A percentile compares a stretch with the other conserved stretches of the same genome.
Conservation (phyloP, 2,797 vertebrate species). For the Champsocephalus gunnari region DNA sequence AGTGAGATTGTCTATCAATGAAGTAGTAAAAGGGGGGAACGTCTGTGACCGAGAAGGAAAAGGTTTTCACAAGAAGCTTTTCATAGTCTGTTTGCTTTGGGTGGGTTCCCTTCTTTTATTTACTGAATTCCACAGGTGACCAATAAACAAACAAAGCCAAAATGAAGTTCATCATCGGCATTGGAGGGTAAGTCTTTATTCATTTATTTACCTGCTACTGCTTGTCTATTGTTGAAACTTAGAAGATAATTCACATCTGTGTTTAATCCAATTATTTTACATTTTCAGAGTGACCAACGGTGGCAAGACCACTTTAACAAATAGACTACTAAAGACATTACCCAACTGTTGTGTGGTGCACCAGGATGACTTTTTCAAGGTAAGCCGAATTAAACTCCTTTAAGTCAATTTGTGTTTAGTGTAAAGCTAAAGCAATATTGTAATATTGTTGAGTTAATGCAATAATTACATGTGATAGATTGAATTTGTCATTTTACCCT, state of each 20-base stretch:
- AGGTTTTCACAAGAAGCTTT: slow-evolving; percentile 56
- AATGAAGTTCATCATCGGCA: slow-evolving; percentile 93
- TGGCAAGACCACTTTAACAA: slow-evolving; percentile 95
- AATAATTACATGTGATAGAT: slow-evolving; percentile 25
- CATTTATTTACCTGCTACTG: neutral
- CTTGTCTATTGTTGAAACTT: slow-evolving; percentile 2
- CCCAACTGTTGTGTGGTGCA: slow-evolving; percentile 96
- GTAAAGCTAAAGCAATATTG: slow-evolving; percentile 42
- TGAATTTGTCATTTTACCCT: slow-evolving; percentile 29
- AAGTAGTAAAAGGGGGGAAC: slow-evolving; percentile 82
- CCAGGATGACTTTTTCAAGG: slow-evolving; percentile 98
- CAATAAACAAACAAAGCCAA: slow-evolving; percentile 62
- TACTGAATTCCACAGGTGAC: slow-evolving; percentile 78
- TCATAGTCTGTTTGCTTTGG: slow-evolving; percentile 54
- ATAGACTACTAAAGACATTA: slow-evolving; percentile 85
- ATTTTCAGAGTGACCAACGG: slow-evolving; percentile 92
- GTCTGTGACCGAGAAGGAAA: slow-evolving; percentile 57
- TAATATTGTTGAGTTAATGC: slow-evolving; percentile 11
- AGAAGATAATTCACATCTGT: slow-evolving; percentile 1
- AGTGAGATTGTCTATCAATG: slow-evolving; percentile 86
- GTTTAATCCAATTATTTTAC: neutral
- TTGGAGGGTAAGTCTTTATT: slow-evolving; percentile 90
- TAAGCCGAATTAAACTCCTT: slow-evolving; percentile 67
- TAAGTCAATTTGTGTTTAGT: slow-evolving; percentile 2
- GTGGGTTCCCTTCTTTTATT: slow-evolving; percentile 79